Evolutionary conservation across 2,797 vertebrate species (phyloP).

Genomic region (Arctocebus calabarensis): DNA sequence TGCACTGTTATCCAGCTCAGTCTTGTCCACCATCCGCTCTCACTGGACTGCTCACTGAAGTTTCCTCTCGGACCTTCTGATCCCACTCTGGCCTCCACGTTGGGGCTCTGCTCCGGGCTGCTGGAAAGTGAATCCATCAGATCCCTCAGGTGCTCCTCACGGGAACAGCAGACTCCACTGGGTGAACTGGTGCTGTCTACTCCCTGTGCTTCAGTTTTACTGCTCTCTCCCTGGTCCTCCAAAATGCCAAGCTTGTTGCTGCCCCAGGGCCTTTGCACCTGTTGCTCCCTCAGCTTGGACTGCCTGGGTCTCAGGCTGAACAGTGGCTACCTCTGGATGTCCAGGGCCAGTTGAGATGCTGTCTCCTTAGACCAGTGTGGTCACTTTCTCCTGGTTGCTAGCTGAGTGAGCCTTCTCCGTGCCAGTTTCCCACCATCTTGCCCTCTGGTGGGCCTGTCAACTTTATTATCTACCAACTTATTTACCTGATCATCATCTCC

Average conservation of each 20-base stretch:
- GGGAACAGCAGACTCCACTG: fast-evolving
- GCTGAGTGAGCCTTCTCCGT: background rate
- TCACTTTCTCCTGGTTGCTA: background rate
- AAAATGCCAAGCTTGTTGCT: background rate
- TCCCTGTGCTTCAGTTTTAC: background rate
- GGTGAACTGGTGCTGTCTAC: too few species aligned
- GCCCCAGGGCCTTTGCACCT: slow-evolving; percentile 10
- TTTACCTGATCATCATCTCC: background rate
- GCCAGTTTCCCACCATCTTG: background rate
- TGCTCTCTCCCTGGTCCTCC: background rate
- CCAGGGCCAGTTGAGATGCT: background rate
- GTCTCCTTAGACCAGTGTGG: background rate
- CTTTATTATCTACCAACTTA: background rate
- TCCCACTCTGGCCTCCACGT: background rate
- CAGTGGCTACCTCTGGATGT: background rate
- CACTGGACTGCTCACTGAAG: fast-evolving
- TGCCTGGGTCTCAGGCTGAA: background rate
- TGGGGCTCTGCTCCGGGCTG: background rate
- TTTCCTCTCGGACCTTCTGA: background rate
- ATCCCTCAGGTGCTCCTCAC: background rate
- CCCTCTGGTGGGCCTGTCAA: background rate
- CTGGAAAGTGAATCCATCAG: fast-evolving
- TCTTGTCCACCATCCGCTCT: background rate
- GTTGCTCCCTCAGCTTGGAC: background rate
- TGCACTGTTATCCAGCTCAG: fast-evolving